Conservation (phyloP, 1,140 invertebrate species). For the Aricia agestis region DNA sequence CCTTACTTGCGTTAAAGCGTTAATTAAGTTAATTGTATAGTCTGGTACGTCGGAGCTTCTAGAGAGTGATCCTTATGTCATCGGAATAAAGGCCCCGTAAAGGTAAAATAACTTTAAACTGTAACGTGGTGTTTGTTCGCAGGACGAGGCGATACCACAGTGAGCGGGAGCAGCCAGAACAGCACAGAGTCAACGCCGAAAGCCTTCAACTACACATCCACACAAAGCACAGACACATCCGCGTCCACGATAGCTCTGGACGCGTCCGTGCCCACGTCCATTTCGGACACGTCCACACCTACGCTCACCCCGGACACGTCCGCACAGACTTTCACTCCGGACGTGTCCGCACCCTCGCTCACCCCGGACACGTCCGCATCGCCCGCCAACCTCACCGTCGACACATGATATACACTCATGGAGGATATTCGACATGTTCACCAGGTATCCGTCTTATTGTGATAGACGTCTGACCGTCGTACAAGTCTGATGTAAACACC, state of each 20-base stretch:
- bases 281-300: not conserved
- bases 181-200: slow-evolving; percentile 30
- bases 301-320: not conserved
- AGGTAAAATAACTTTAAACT: too few species aligned
- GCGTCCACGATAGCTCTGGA: too few species aligned
- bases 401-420: not conserved
- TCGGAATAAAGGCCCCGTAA: too few species aligned
- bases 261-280: not conserved
- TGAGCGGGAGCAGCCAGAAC: slow-evolving; percentile 45
- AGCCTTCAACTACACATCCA: slow-evolving; percentile 29
- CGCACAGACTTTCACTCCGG: not conserved
- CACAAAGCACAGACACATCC: slow-evolving; percentile 12
- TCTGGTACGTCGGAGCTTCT: too few species aligned
- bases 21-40: too few species aligned
- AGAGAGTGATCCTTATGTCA: too few species aligned
- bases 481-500: slow-evolving; percentile 10
- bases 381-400: slow-evolving; percentile 13
- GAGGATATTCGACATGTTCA: slow-evolving; percentile 6
- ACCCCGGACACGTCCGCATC: not conserved
- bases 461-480: not conserved
- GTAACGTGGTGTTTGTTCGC: slow-evolving; percentile 30
- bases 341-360: slow-evolving; percentile 2
- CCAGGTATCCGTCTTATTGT: slow-evolving; percentile 3
- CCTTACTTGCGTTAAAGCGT: not conserved
- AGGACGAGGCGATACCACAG: slow-evolving; percentile 68